Evolutionary conservation across 1,140 invertebrate species (phyloP), one percentile per base, ranked within the genome.

Genomic region (Zaprionus lachaisei): DNA sequence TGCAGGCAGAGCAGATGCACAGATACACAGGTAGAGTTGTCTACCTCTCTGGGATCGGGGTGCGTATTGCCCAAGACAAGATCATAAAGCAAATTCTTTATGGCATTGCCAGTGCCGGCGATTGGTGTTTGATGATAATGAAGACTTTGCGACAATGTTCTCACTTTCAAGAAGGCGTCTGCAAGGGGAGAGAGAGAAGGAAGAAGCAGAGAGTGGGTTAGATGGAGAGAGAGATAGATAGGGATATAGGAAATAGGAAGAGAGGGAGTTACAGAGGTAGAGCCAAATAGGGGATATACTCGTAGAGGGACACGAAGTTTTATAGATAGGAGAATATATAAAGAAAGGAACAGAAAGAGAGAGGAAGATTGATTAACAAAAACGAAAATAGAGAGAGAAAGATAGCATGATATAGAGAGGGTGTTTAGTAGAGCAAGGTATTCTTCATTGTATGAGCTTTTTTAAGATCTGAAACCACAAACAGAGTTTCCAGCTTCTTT

Each of bases 41-140:
- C 31, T 31, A 28, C 28, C 28, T 28, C 38, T 41, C 15, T 11
- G 31, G 38, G 38, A 41, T n/a, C 15, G n/a, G 17, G 47, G 47
- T 49, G 17, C 47, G 47, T 49, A 11, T n/a, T 49, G 47, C 22
- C 15, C 24, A 41, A 41, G 54, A 17, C 26, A 56, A 56, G 26
- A 56, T 28, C 54, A 26, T 56, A 56, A 56, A 56, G 54, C 54
- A 56, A 56, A 28, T 5, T 56, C 15, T 56, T 56, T 56, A 56
- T 56, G 54, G 9, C 31, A 26, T 6, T 26, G 54, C 54, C 22
- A 14, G n/a, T 17, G 54, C 12, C 54, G 54, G 54, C 54, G 54
- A 56, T 51, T 28, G 54, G 54, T 26, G 54, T 56, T 56, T 56
- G 54, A 56, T 56, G 54, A 56, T 58, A 58, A 34, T 37, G 31